Evolutionary conservation across 2,113 vertebrate genomes (phyloP).

Genomic region (Ochotona curzoniae): DNA sequence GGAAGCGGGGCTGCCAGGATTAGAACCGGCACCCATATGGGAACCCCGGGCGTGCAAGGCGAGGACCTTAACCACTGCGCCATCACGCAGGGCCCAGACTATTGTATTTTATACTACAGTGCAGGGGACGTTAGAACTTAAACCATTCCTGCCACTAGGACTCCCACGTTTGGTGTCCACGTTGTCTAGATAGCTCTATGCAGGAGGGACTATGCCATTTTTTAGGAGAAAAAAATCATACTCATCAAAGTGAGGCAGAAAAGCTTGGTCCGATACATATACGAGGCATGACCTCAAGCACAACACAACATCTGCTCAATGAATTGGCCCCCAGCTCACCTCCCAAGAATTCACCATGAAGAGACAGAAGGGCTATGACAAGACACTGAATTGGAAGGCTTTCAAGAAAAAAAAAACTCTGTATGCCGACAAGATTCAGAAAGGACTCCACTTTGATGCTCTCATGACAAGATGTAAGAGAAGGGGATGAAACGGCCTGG

Average conservation of each 20-base stretch:
- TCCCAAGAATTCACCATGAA: neutral
- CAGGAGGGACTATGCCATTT: neutral
- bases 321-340: neutral
- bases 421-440: neutral
- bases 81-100: no score
- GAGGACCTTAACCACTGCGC: no score
- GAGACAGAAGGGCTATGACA: neutral
- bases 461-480: neutral
- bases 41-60: no score
- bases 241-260: neutral
- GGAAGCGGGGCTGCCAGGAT: no score
- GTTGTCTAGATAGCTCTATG: neutral
- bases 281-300: neutral
- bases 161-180: neutral
- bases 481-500: neutral
- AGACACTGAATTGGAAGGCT: neutral
- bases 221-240: neutral
- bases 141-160: neutral
- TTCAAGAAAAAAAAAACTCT: neutral
- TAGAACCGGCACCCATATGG: no score
- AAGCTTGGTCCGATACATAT: neutral
- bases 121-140: neutral
- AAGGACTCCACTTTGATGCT: neutral
- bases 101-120: neutral
- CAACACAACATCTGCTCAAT: neutral